Base-by-base conservation (phyloP, 2,797 vertebrate species). In the Naso thynnoides region DNA sequence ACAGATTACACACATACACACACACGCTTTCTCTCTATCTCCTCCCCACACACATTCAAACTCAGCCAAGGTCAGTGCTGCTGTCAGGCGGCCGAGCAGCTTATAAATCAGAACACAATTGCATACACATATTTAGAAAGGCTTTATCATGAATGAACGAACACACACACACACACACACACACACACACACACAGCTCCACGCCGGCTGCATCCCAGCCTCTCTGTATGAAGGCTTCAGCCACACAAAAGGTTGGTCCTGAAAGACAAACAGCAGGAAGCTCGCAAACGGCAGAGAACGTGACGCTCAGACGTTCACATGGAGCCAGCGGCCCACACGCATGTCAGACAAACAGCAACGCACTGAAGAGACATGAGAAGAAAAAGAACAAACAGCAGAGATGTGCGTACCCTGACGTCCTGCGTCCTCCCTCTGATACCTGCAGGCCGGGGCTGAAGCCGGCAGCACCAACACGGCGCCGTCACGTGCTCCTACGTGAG, bases 391-490 rank as follows among this genome's bases (percentile, higher is more conserved):
- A 76, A 56, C 6, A 78, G 79, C 42, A 52, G 29, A 48, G 52
- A 65, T 83, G 74, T 76, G 80, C 80, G 70, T 85, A 91, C 86
- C 85, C 77, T 70, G 68, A 63, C 49, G 78, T 85, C 64, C 62
- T 36, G 76, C n/a, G 4, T 85, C 72, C 81, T 75, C 77, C 42
- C 84, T 89, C 85, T 91, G 91, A 87, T 94, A 78, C 78, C 93
- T 93, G 88, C 90, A 92, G 90, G 92, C 94, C 90, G 79, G 79
- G 88, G 87, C 80, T 74, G 72, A 2, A 64, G 14, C 89, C 61
- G 8, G 62, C n/a, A 11, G 38, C 66, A 84, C 68, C 79, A 71
- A 33, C 73, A 39, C 31, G 38, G 18, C 23, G 9, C 53, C 71
- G 2, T 78, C 90, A 86, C 80, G 49, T 79, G 91, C 79, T 87